A percentile compares a stretch with the other conserved stretches of the same genome.
Evolutionary conservation across 2,888 invertebrate species (phyloP).

Genomic region (Agrotis puta): DNA sequence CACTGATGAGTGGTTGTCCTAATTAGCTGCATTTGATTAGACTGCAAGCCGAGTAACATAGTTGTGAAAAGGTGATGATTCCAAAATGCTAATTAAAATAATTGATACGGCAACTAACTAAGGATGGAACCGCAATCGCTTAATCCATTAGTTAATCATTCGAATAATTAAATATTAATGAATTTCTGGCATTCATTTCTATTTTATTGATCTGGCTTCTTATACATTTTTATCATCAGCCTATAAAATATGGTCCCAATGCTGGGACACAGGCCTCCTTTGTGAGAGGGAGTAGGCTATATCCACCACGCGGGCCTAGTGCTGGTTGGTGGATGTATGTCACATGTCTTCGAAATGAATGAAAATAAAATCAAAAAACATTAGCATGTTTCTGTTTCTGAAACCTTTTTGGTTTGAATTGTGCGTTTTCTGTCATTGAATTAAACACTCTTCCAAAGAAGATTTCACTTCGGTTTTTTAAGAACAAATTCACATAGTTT

Average conservation of each 20-base stretch:
- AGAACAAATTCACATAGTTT: not conserved
- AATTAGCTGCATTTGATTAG: not conserved
- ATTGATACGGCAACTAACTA: not conserved
- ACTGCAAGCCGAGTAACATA: not conserved
- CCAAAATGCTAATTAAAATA: not conserved
- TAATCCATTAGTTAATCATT: conserved; percentile 1
- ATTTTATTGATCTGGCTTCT: conserved; percentile 6
- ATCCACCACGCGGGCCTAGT: no score
- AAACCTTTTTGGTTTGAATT: no score
- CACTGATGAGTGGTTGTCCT: not conserved
- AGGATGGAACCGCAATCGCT: conserved; percentile 6
- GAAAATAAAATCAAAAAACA: no score
- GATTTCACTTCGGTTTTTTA: not conserved
- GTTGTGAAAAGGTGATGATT: not conserved
- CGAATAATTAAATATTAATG: conserved; percentile 13
- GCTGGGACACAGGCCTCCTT: no score
- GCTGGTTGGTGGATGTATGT: no score
- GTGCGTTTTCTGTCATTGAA: no score
- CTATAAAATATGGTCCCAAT: no score
- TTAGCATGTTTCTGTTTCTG: no score
- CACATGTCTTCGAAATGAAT: no score
- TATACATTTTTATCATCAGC: no score
- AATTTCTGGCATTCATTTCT: conserved; percentile 5
- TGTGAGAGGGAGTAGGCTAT: no score
- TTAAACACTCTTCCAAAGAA: no score